These are phyloP conservation scores for zebrafish (Danio rerio) DNA, from an alignment of 2,113 vertebrate genomes.

Conservation along the genomic window GRCz12tu NC_133189.1:31251501-31252000, in stretches of 20 bases:
- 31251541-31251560: too few species aligned
- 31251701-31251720: slow-evolving; percentile 59
- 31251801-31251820: neutral
- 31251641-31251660: too few species aligned
- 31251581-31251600: too few species aligned
- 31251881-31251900: neutral
- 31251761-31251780: neutral
- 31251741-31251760: neutral
- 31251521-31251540: too few species aligned
- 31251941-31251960: too few species aligned
- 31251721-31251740: neutral
- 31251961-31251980: too few species aligned
- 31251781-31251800: neutral
- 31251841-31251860: neutral
- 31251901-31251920: neutral
- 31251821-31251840: neutral
- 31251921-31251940: too few species aligned
- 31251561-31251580: too few species aligned
- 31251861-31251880: neutral
- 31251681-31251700: slow-evolving; percentile 64
- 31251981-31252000: too few species aligned
- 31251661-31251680: slow-evolving; percentile 4
- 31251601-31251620: too few species aligned
- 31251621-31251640: too few species aligned
- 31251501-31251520: too few species aligned